Conservation (phyloP, 37 sponge, comb jelly and placozoan species). For the Diacarnus erythraeanus region DNA sequence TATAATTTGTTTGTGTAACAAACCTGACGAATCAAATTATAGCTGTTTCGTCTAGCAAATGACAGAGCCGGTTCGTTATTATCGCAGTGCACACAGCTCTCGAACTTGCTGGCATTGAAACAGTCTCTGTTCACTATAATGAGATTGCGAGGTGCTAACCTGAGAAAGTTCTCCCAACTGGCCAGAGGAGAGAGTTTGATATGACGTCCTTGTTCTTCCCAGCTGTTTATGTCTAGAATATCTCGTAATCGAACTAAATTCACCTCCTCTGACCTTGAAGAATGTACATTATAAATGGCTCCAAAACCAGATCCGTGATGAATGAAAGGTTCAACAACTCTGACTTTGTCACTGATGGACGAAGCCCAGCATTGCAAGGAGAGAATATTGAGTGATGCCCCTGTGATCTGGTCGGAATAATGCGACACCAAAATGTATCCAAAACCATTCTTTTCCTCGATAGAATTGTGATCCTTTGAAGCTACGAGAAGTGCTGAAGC, state of each 20-base stretch:
- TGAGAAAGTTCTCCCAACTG: not conserved
- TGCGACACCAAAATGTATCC: not conserved
- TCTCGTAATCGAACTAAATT: not conserved
- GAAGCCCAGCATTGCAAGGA: not conserved
- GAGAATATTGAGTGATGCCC: not conserved
- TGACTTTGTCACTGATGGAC: not conserved
- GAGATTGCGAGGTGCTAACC: not conserved
- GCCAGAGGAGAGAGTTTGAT: not conserved
- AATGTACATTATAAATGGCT: not conserved
- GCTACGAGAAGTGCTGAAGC: too few relatives aligned
- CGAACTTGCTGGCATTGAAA: not conserved
- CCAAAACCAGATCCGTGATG: not conserved
- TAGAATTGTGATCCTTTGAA: too few relatives aligned
- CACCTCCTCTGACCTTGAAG: not conserved
- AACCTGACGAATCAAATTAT: not conserved
- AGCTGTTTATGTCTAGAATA: not conserved
- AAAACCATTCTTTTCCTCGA: too few relatives aligned
- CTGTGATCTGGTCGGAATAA: not conserved
- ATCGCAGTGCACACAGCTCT: not conserved
- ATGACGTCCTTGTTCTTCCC: not conserved
- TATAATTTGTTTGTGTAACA: not conserved
- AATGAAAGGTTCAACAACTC: not conserved
- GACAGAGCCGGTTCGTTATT: too few relatives aligned
- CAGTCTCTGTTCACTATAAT: not conserved
- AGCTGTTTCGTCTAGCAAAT: not conserved